Evolutionary conservation across 1,140 invertebrate species (phyloP), one percentile per base, ranked within the genome.

Genomic region (Sarcophaga peregrina): DNA sequence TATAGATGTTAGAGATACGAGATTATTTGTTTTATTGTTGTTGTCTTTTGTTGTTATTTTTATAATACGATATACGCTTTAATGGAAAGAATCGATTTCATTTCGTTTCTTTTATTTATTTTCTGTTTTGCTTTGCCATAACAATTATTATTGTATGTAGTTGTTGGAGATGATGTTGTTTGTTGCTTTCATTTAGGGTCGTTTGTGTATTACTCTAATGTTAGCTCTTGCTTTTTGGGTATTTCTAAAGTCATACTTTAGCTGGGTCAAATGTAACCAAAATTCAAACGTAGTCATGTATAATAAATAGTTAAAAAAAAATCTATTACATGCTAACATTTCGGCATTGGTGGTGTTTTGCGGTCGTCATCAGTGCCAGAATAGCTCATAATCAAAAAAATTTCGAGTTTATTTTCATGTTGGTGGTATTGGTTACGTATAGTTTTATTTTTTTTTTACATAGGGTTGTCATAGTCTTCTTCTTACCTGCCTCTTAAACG

Each of bases 81-180:
- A 20, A 76, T 76, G 75, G 75, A 78, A 78, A 78, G 75, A 78
- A 78, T 78, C 75, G 75, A 78, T 78, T 78, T 47, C 75, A 52
- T 47, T 68, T 68, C n/a, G 75, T 78, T 20, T 46, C 74, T 8
- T 50, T 17, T 78, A 10, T 76, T 25, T 76, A 50, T 78, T 68
- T 68, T 76, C 45, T 45, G 25, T 74, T 75, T 75, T 47, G 46
- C 62, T 25, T 72, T 25, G 62, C 62, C 37, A 72, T 72, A 58
- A n/a, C n/a, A 15, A 58, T 58, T 58, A n/a, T 58, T 58, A n/a
- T 58, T 68, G 62, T 25, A 20, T 68, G 15, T n/a, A 20, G 62
- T 68, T 20, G 62, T 68, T 68, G 10, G 62, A 37, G 62, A 20
- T 20, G 62, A n/a, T 68, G n/a, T n/a, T n/a, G n/a, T 58, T 68